Evolutionary conservation across 2,888 invertebrate species (phyloP).

Genomic region (Calliscelio sp.): DNA sequence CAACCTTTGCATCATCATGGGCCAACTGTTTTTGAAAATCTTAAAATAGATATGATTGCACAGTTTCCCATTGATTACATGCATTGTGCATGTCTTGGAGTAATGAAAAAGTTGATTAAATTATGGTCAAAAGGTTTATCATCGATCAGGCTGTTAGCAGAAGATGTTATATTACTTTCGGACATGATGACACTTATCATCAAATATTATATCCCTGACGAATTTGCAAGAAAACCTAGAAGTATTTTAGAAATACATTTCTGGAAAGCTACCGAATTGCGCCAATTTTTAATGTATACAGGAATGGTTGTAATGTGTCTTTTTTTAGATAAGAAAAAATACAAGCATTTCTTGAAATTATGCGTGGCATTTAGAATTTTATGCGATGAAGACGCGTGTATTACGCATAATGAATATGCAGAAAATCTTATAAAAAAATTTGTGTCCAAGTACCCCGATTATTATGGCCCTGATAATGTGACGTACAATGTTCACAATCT

Average conservation of each 20-base stretch:
- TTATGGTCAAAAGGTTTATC: conserved; percentile 10
- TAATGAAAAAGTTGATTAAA: conserved; percentile 12
- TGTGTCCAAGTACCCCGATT: conserved; percentile 24
- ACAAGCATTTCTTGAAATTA: conserved; percentile 74
- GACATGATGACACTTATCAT: background rate
- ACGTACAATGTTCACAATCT: conserved; percentile 78
- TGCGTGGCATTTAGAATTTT: conserved; percentile 67
- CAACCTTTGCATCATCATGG: background rate
- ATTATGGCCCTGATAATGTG: conserved; percentile 71
- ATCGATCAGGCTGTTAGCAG: background rate
- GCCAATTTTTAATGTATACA: conserved; percentile 13
- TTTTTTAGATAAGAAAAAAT: conserved; percentile 1
- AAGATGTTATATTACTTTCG: conserved; percentile 4
- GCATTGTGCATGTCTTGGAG: too few species aligned
- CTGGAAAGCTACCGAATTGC: conserved; percentile 76
- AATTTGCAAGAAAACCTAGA: conserved; percentile 34
- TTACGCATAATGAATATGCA: conserved; percentile 42
- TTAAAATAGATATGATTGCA: background rate
- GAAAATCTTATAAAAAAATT: conserved; percentile 48
- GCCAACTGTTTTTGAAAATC: background rate
- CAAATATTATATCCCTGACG: conserved; percentile 20
- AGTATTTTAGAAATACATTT: conserved; percentile 42
- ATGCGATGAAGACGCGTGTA: conserved; percentile 26
- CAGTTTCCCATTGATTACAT: background rate
- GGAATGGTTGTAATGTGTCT: background rate